Base-by-base conservation (phyloP, 2,888 invertebrate genomes). In the Apoda limacodes region DNA sequence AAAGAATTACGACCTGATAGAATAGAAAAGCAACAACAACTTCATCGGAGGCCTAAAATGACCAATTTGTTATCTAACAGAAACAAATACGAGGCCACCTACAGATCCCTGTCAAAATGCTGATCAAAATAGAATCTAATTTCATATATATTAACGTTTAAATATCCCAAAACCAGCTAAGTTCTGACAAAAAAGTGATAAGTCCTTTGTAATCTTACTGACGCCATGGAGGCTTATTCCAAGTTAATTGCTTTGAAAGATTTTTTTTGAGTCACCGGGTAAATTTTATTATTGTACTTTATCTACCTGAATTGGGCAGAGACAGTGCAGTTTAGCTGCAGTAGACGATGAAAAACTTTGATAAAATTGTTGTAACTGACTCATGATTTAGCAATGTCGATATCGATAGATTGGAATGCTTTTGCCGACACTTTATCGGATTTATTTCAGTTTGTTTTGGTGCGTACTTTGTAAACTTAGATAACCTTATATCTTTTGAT, bases 171-270 rank as follows among this genome's bases (percentile, higher is more conserved):
- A 33, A 42, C 25, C 23, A n/a, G 17, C 30, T 35, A 27, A 25
- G 29, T 32, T 42, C 33, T 33, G 38, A 60, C 57, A 68, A 69
- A 72, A 72, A 68, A 62, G 66, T 68, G 71, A 71, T 75, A 76
- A 72, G 64, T 71, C 69, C 64, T 63, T 70, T 74, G 74, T 76
- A 74, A 78, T 75, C 72, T 66, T 56, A 50, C 68, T 75, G 78
- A 78, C 78, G 78, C 78, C 78, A 75, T 50, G 44, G 62, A 61
- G 66, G 66, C 64, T 74, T 59, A 74, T 57, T 60, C 54, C 46
- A 51, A 67, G 64, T 74, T 80, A 78, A 80, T 80, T 78, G 76
- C 70, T 72, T 74, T 55, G 59, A 59, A 69, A 65, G 60, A 39
- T 50, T 56, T 65, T 70, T 69, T 69, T 69, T 60, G 57, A n/a